Evolutionary conservation across 92 coral and sea anemone genomes (phyloP), one percentile per base, ranked within the genome.

Genomic region (Umimayanthus kanabou): DNA sequence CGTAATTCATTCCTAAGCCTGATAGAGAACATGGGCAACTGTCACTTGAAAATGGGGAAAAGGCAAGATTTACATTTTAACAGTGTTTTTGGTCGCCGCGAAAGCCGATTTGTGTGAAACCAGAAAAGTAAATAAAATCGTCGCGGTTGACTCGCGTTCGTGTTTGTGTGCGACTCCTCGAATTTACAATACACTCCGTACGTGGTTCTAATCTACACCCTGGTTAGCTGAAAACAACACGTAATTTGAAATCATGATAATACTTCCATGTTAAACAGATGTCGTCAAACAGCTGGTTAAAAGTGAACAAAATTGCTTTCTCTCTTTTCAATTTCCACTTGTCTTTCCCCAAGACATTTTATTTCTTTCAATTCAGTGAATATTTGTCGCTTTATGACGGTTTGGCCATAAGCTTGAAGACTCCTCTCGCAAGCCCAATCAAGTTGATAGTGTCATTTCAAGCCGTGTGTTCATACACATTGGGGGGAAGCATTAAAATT

Each of bases 241-340:
- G 58, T 83, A 70, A 83, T 69, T 83, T 30, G 4, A 83, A 83
- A 69, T 72, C 75, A 85, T 85, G 92, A 92, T 91, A 94, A 92
- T 88, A 92, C 87, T 91, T 89, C 91, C 89, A 89, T 91, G 93
- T 88, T 93, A 91, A 93, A 87, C 98, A 95, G 98, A 93, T 95
- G 98, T 91, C 90, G 50, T 23, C 53, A 74, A 71, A 70, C 87
- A 83, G 78, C 87, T 83, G 87, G 79, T 70, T 47, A 83, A 53
- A 71, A 83, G 11, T 83, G 40, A 53, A 71, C 64, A 39, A 70
- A 83, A 67, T 83, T 29, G 66, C 42, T 42, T 47, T 70, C 55
- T 45, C 40, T 83, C 47, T 45, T 29, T 20, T 29, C 37, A 23
- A 39, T 70, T 70, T 57, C 43, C 70, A 15, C 47, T 43, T 45